Conservation (phyloP, 2,797 vertebrate species). For the Danio jaintianensis region DNA sequence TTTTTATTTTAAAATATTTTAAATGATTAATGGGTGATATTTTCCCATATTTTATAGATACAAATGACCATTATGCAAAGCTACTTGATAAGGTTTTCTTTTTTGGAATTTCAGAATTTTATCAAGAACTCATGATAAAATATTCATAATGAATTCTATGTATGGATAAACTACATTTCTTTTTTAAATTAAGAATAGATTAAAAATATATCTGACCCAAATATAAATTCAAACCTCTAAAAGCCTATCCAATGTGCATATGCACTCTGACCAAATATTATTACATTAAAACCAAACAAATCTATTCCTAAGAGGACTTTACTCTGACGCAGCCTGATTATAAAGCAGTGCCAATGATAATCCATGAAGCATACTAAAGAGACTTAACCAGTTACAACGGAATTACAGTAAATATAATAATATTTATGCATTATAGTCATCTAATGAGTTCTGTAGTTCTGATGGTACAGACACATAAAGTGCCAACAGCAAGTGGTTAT, state of each 20-base stretch:
- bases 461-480: slow-evolving; percentile 64
- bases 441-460: slow-evolving; percentile 61
- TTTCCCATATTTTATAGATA: no score
- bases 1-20: no score
- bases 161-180: background rate
- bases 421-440: slow-evolving; percentile 58
- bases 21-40: no score
- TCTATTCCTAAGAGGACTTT: slow-evolving; percentile 3
- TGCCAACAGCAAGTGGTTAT: slow-evolving; percentile 74
- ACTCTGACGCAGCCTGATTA: slow-evolving; percentile 48
- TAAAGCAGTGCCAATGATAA: slow-evolving; percentile 75
- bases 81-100: no score
- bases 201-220: background rate
- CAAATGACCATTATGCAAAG: no score
- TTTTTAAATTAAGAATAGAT: background rate
- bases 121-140: background rate
- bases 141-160: background rate
- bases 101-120: no score
- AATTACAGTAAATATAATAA: slow-evolving; percentile 71
- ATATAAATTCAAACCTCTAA: background rate
- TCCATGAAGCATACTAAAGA: slow-evolving; percentile 67
- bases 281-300: slow-evolving; percentile 15
- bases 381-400: slow-evolving; percentile 57
- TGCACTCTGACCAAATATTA: background rate
- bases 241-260: background rate